phyloP scores from a whole-genome alignment of 2,797 vertebrate genomes.

The Rhyacichthys aspro region DNA sequence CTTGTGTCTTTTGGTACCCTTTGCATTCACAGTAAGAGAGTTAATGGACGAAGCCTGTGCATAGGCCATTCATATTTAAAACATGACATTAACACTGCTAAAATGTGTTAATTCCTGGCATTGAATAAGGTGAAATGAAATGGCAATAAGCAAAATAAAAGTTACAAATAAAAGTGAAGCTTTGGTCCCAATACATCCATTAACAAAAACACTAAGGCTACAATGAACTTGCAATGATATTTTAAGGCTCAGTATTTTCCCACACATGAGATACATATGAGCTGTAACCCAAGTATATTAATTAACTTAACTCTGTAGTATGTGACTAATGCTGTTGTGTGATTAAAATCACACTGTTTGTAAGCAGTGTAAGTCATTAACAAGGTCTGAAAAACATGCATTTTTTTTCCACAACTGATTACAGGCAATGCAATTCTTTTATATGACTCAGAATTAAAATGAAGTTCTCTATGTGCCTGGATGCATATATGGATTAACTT shows the following conservation, averaged over 20 bases:
- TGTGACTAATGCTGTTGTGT: background rate
- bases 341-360: no score
- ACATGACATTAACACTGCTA: background rate
- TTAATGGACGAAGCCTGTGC: conserved; percentile 8
- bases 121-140: background rate
- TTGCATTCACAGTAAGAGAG: conserved; percentile 41
- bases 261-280: no score
- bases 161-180: conserved; percentile 6
- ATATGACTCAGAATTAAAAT: no score
- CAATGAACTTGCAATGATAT: background rate
- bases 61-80: conserved; percentile 2
- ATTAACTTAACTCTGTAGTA: background rate
- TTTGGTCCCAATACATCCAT: conserved; percentile 4
- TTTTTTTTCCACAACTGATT: no score
- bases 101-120: background rate
- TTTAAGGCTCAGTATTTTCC: background rate
- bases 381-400: no score
- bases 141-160: background rate
- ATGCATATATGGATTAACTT: no score
- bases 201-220: background rate
- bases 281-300: background rate
- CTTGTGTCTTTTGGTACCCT: conserved; percentile 25
- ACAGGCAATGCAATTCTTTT: no score
- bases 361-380: background rate
- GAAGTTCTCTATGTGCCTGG: no score